phyloP scores from a whole-genome alignment of 2,888 invertebrate genomes.

The Temnothorax rugatulus region DNA sequence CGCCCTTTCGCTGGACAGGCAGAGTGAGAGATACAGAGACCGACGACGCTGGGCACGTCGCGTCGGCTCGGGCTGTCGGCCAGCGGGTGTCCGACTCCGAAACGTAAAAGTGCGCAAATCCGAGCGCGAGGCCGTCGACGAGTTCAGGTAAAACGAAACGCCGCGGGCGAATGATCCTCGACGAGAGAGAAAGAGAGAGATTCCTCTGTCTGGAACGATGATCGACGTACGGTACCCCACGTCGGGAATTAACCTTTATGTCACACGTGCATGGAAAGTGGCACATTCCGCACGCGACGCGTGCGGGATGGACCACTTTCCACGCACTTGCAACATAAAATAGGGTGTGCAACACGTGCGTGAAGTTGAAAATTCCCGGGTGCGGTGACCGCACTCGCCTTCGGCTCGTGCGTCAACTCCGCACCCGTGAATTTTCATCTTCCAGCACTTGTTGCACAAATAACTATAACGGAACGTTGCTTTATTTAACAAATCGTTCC shows the following conservation, averaged over 20 bases:
- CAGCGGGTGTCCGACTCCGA: neutral
- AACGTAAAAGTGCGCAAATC: slow-evolving; percentile 30
- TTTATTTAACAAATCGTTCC: neutral
- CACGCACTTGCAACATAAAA: no score
- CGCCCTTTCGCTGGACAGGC: neutral
- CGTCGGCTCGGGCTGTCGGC: neutral
- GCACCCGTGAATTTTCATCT: no score
- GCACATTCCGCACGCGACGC: no score
- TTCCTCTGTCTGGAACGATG: neutral
- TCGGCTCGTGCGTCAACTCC: no score
- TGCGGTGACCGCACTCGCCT: no score
- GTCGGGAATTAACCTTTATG: slow-evolving; percentile 18
- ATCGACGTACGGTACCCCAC: neutral
- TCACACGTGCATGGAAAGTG: no score
- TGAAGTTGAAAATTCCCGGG: no score
- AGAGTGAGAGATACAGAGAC: neutral
- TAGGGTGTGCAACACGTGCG: no score
- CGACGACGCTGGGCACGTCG: slow-evolving; percentile 2
- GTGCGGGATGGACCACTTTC: no score
- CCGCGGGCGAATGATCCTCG: neutral
- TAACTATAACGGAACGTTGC: neutral
- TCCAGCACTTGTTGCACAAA: no score
- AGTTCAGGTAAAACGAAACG: slow-evolving; percentile 28
- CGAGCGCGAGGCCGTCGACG: neutral
- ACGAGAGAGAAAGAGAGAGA: neutral